Conservation (phyloP, 2,113 vertebrate species). For the Pardalotus punctatus region DNA sequence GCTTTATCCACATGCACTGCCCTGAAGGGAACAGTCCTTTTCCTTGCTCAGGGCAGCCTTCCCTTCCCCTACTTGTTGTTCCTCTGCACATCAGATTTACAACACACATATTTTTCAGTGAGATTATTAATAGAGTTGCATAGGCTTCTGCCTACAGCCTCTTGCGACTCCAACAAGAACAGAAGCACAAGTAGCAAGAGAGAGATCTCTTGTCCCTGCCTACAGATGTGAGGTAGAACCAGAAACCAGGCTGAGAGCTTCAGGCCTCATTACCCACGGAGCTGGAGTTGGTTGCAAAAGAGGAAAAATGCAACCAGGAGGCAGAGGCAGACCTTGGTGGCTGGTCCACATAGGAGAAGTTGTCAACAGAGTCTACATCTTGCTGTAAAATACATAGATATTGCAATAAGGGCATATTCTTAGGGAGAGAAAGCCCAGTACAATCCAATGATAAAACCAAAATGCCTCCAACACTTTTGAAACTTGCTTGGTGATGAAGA, state of each 20-base stretch:
- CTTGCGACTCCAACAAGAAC: neutral
- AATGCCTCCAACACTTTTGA: neutral
- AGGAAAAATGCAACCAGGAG: neutral
- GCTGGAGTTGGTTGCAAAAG: neutral
- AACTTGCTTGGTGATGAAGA: neutral
- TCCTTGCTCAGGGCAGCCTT: neutral
- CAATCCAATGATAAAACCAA: neutral
- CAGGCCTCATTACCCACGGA: neutral
- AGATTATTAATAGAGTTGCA: neutral
- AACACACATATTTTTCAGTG: accelerated
- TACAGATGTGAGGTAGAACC: neutral
- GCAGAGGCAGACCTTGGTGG: neutral
- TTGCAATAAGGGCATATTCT: neutral
- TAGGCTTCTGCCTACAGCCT: neutral
- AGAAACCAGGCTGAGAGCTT: neutral
- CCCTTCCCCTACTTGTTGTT: neutral
- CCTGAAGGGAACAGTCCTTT: neutral
- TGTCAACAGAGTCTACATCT: neutral
- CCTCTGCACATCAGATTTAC: neutral
- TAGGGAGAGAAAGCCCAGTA: neutral
- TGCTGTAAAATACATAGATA: neutral
- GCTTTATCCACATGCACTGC: accelerated
- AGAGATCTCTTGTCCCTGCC: neutral
- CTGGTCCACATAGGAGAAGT: neutral
- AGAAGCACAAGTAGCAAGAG: neutral